Base-by-base conservation (phyloP, 2,888 invertebrate genomes). In the Mythimna vitellina region DNA sequence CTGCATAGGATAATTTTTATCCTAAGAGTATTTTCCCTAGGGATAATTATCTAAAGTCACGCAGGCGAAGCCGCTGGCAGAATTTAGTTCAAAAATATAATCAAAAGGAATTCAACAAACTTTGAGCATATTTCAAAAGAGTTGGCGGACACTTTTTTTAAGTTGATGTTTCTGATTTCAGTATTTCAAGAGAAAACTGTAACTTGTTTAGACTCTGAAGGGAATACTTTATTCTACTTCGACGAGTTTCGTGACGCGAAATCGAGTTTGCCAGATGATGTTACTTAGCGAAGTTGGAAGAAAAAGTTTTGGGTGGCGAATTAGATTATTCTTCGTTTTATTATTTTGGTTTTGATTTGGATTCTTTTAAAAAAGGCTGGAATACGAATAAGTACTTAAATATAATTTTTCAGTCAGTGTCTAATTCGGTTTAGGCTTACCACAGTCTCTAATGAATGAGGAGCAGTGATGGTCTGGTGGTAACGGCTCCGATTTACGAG, bases 31-130 rank as follows among this genome's bases (percentile, higher is more conserved):
- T 46, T 4, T 46, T 46, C 17, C 46, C 6, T 46, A 1, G 12
- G 17, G 6, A 46, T 17, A 46, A 46, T 17, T 46, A 1, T 46
- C 0, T 46, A 17, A 6, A 14, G 17, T 7, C 6, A 46, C 17
- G 7, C 46, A 7, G 46, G 17, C 17, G 7, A 17, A 17, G 17
- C 17, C 17, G 20, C 6, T 46, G 17, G 46, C 6, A 46, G 46
- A 14, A 17, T 46, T 6, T 20, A 17, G 17, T 46, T 3, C 12
- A 14, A 46, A 51, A 51, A 51, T 51, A 71, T 76, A 78, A 80
- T 82, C 76, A 83, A 83, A 76, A 76, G 58, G 69, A 67, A 76
- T 73, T 73, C 73, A 72, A 80, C 78, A 78, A 85, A 74, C 80
- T 82, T 85, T 63, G 71, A 64, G 70, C 79, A 80, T 81, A 77